Evolutionary conservation across 2,888 invertebrate species (phyloP), one percentile per base, ranked within the genome.

Genomic region (Tenthredo scrophulariae): DNA sequence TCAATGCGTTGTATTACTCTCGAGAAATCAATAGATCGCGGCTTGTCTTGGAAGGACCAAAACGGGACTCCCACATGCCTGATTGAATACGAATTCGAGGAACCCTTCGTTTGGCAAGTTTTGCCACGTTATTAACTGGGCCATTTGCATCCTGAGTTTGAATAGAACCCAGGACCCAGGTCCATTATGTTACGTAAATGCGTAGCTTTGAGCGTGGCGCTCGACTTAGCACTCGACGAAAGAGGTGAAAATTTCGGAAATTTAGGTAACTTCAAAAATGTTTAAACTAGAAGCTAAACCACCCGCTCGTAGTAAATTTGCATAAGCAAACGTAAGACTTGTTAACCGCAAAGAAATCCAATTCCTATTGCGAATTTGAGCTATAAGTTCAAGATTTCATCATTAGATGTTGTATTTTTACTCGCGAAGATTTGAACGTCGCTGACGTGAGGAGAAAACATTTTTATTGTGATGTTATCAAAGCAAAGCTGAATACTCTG

Each of bases 131-230:
- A 22, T 18, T 37, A 72, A 67, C 67, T 1, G 26, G 7, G 15
- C 40, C 40, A 15, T 72, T 40, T 37, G 37, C n/a, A 74, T 43
- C 22, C n/a, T 43, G 43, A 15, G 18, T 74, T 74, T 74, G 43
- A 43, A 43, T 43, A 26, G 72, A 74, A 74, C 22, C 15, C 43
- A 10, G 72, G n/a, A 26, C 37, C 9, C n/a, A n/a, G n/a, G n/a
- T 37, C 18, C 37, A 4, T 72, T 72, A n/a, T 43, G 43, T 43
- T 40, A 43, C 43, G 40, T 74, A 74, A 74, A 74, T 74, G 22
- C 9, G 43, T 72, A 22, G 9, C 72, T 72, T 37, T n/a, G n/a
- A 33, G 13, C 43, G 40, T 5, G 22, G 43, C n/a, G n/a, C n/a
- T n/a, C n/a, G 22, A 43, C 72, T 43, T 43, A 6, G n/a, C 72